Conservation (phyloP, 2,113 vertebrate species). For the Semnornis frantzii region DNA sequence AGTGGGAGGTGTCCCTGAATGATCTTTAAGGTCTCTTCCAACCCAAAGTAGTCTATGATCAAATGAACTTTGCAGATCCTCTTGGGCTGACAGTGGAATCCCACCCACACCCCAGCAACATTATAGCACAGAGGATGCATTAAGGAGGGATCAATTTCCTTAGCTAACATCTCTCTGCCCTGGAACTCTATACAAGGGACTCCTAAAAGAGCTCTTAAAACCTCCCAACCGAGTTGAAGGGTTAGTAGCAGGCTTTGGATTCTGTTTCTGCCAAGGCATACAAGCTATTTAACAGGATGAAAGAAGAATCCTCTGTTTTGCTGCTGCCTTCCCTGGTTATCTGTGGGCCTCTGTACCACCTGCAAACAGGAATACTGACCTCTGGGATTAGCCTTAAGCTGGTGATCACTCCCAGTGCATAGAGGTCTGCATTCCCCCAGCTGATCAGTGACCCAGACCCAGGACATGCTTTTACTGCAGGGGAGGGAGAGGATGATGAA, state of each 20-base stretch:
- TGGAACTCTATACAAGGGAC: neutral
- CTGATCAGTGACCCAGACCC: neutral
- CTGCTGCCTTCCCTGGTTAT: neutral
- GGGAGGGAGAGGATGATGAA: neutral
- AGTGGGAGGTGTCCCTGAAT: no score
- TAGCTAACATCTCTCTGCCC: neutral
- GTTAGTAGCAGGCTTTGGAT: neutral
- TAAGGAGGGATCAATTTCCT: neutral
- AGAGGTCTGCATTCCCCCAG: neutral
- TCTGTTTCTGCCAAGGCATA: neutral
- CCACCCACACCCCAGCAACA: neutral
- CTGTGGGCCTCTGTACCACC: neutral
- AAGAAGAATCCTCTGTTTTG: neutral
- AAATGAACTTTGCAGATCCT: neutral
- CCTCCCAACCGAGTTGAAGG: neutral
- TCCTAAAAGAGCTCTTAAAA: neutral
- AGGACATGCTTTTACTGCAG: neutral
- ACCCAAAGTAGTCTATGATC: conserved; percentile 62
- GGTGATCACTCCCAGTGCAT: neutral
- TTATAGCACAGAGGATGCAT: neutral
- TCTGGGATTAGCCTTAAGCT: neutral
- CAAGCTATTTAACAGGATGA: neutral
- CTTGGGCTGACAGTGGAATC: neutral
- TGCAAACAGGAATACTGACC: neutral
- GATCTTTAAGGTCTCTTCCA: no score